Evolutionary conservation across 2,888 invertebrate genomes (phyloP).

Genomic region (Agrotis segetum): DNA sequence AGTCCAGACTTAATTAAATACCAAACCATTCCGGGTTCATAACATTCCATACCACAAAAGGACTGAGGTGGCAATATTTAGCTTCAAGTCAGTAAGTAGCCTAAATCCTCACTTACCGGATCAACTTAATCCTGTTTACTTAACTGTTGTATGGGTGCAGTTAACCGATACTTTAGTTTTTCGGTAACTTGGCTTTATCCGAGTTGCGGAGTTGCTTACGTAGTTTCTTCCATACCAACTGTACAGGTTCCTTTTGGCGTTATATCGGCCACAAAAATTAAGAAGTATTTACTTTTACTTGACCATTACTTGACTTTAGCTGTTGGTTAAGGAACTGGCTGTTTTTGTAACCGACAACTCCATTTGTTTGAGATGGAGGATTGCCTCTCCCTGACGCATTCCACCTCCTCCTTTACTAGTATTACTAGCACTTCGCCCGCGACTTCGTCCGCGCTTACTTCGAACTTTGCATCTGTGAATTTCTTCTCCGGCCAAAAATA

Average conservation of each 20-base stretch:
- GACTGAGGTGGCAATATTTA: constrained; percentile 5
- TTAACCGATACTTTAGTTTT: constrained; percentile 42
- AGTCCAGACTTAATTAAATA: neutral
- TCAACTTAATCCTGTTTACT: constrained; percentile 49
- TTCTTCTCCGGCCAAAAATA: too few relatives aligned
- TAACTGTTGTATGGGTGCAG: constrained; percentile 35
- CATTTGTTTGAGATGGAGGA: too few relatives aligned
- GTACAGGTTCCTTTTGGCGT: neutral
- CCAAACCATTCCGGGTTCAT: neutral
- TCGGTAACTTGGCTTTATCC: constrained; percentile 31
- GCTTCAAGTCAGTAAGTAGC: constrained; percentile 46
- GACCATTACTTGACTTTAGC: too few relatives aligned
- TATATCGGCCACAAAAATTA: too few relatives aligned
- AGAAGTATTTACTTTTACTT: too few relatives aligned
- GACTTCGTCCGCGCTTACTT: too few relatives aligned
- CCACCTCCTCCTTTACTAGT: too few relatives aligned
- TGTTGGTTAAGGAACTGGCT: too few relatives aligned
- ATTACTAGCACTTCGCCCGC: too few relatives aligned
- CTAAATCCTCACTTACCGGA: constrained; percentile 55
- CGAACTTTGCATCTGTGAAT: too few relatives aligned
- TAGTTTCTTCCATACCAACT: neutral
- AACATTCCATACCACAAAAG: neutral
- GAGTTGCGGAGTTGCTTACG: neutral
- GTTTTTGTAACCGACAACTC: too few relatives aligned
- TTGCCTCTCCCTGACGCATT: too few relatives aligned